phyloP scores from a whole-genome alignment of 2,797 vertebrate species.

The Xenentodon cancila region DNA sequence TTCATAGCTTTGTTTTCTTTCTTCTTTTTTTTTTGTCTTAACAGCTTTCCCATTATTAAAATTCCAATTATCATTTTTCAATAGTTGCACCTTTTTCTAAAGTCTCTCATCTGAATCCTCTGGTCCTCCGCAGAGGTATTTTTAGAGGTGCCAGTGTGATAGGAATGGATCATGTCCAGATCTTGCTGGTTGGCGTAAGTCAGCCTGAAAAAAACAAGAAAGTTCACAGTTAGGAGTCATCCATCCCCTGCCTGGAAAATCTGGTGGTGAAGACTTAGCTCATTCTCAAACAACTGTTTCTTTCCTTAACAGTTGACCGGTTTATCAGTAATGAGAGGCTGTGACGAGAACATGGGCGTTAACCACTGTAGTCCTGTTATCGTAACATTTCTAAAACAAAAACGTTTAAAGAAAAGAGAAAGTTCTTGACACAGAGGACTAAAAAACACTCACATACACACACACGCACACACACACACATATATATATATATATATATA shows the following conservation, averaged over 20 bases:
- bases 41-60: constrained; percentile 16
- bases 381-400: no score
- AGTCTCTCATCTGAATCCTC: constrained; percentile 27
- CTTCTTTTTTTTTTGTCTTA: background rate
- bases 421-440: no score
- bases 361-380: no score
- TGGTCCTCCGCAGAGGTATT: constrained; percentile 57
- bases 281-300: constrained; percentile 38
- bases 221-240: constrained; percentile 69
- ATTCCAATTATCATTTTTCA: constrained; percentile 22
- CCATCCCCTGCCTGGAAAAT: constrained; percentile 62
- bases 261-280: constrained; percentile 47
- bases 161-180: constrained; percentile 72
- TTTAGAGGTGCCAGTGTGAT: constrained; percentile 70
- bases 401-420: no score
- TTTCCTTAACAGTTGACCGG: constrained; percentile 6
- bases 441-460: no score
- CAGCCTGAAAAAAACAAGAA: constrained; percentile 70
- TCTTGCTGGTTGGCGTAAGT: constrained; percentile 70
- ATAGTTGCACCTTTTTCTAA: constrained; percentile 21
- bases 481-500: no score
- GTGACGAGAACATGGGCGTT: no score
- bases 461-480: no score
- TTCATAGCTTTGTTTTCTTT: constrained; percentile 11
- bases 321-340: no score